Evolutionary conservation across 2,888 invertebrate species (phyloP), one percentile per base, ranked within the genome.

Genomic region (Polyploca ridens): DNA sequence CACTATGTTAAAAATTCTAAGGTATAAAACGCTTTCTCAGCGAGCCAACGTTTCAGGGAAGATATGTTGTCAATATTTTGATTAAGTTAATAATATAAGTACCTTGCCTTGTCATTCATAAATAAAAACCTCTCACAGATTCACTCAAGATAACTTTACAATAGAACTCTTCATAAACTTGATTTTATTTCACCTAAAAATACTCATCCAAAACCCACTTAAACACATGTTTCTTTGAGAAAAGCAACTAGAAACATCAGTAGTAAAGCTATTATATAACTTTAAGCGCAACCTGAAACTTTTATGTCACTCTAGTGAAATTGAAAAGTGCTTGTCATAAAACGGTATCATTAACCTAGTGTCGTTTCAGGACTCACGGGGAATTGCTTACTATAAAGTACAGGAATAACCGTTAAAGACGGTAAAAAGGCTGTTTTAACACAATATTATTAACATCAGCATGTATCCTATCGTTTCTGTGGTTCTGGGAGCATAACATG

Each of bases 281-380:
- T 19, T 54, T 54, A 54, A 54, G 54, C 14, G 7, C 19, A 10
- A 19, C 54, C 54, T 10, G 8, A 16, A 54, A 16, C 54, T 54
- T 54, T 54, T 19, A 19, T 54, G 54, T 54, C 54, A 19, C 54
- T 54, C 54, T 19, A 19, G 19, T 54, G 19, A 19, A 54, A 54
- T 54, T 54, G 54, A 54, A 54, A 54, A 54, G 19, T 54, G 54
- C 54, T 54, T 10, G 54, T 54, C 16, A 54, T 54, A 54, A 54
- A 54, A 54, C 16, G 2, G 54, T 19, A 54, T 19, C 54, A 54
- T 54, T 54, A 46, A 54, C 54, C 19, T 16, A 49, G 49, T 49
- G 11, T 7, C 49, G 19, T 54, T 54, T 0, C 16, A 19, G 19
- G 19, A 10, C 54, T 54, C 49, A 54, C 54, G 54, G 54, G 1